These are phyloP conservation scores for Diplodus puntazzo DNA, from an alignment of 2,797 vertebrate species.

Conservation along the genomic window DNA sequence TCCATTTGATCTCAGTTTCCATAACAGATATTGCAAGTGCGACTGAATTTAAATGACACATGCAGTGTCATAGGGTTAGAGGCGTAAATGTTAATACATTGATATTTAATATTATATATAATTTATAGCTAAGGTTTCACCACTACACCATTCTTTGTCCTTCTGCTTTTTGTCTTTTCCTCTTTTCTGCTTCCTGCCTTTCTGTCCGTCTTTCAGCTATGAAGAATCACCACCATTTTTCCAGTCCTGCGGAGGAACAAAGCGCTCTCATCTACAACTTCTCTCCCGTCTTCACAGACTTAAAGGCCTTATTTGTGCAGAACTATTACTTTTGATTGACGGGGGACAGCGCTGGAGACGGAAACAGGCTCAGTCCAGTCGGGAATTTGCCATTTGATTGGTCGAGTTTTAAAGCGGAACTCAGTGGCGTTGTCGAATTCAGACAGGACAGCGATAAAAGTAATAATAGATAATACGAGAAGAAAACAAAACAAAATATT, in stretches of 20 bases:
- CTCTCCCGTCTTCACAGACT: conserved; percentile 52
- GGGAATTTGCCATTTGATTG: background rate
- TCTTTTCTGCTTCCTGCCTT: background rate
- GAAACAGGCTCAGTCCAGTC: background rate
- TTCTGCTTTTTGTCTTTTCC: background rate
- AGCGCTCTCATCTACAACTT: conserved; percentile 77
- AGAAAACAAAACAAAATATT: no score
- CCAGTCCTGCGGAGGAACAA: conserved; percentile 63
- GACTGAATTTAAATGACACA: background rate
- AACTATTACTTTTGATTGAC: conserved; percentile 75
- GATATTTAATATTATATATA: no score
- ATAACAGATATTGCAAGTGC: background rate
- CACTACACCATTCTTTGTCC: background rate
- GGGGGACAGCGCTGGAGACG: background rate
- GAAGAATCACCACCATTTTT: conserved; percentile 72
- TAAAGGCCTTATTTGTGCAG: conserved; percentile 59
- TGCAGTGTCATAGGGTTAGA: background rate
- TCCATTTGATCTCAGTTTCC: background rate
- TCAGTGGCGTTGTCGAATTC: background rate
- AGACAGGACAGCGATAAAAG: no score
- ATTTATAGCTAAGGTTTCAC: background rate
- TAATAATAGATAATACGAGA: no score
- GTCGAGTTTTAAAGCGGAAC: background rate
- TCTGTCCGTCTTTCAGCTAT: conserved; percentile 52
- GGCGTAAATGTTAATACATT: background rate